phyloP scores from a whole-genome alignment of 2,888 invertebrate species.

The Drosophila prolongata region DNA sequence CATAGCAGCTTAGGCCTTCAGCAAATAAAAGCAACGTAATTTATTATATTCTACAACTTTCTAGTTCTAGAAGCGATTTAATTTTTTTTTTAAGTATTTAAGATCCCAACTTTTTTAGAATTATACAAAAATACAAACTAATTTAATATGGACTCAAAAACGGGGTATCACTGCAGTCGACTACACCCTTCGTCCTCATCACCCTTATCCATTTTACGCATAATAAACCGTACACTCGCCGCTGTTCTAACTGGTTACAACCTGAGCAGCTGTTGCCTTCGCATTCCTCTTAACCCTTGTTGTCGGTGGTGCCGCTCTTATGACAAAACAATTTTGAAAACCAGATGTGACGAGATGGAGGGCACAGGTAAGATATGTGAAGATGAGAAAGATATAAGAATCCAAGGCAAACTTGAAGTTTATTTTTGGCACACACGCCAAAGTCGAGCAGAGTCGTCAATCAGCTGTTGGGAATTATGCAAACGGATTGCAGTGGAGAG shows the following conservation, averaged over 20 bases:
- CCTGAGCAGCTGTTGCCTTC: conserved; percentile 43
- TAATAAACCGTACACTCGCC: conserved; percentile 44
- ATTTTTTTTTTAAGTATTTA: too few species aligned
- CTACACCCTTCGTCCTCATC: neutral
- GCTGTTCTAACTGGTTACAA: conserved; percentile 19
- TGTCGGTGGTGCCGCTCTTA: conserved; percentile 12
- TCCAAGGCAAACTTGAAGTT: conserved; percentile 5
- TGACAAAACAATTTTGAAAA: conserved; percentile 29
- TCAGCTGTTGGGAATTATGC: conserved; percentile 24
- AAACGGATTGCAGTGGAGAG: conserved; percentile 29
- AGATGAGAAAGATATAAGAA: conserved; percentile 20
- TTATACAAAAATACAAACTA: neutral
- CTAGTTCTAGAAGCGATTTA: too few species aligned
- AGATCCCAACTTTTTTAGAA: too few species aligned
- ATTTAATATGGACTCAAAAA: too few species aligned
- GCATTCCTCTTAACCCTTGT: conserved; percentile 43
- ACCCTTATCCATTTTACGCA: conserved; percentile 27
- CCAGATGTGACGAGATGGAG: conserved; percentile 29
- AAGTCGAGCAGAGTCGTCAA: conserved; percentile 7
- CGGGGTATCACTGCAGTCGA: neutral
- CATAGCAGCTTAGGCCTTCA: too few species aligned
- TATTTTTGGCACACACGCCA: conserved; percentile 11
- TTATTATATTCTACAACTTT: too few species aligned
- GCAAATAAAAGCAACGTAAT: too few species aligned
- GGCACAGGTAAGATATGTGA: conserved; percentile 5